Base-by-base conservation (phyloP, 1,140 invertebrate species). In the Drosophila asahinai region DNA sequence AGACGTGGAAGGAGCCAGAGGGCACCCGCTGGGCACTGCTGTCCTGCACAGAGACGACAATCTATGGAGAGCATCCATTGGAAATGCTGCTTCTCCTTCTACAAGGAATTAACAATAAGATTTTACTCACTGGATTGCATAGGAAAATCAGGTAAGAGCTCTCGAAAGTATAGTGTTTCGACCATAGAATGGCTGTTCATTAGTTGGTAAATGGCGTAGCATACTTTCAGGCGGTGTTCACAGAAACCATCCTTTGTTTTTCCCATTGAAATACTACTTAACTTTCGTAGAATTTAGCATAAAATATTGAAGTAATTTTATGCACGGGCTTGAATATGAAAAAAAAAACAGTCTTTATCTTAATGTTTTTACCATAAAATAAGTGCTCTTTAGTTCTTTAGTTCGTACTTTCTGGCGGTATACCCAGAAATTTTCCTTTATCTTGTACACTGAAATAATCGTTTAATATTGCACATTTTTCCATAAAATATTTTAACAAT, bases 41-140 rank as follows among this genome's bases (percentile, higher is more conserved):
- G 52, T 49, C 52, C 11, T n/a, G 25, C 36, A 51, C 70, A 60
- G 45, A 42, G 47, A 40, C 65, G 19, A 22, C 38, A n/a, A 48
- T 30, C 27, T 49, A 11, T 8, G 45, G 65, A 77, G 55, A 61
- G 19, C 19, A 64, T 68, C 55, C 59, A 57, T 57, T 55, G 42
- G 67, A 70, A 80, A 83, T 27, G 61, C 64, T 59, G 64, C 19
- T 33, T 15, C 52, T 47, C 54, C n/a, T 47, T 55, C 9, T 43
- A 7, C 15, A 25, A 11, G 5, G 17, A 25, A 14, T 25, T 57
- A 6, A 55, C 36, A 12, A 19, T 15, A 15, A 15, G 7, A 65
- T 30, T 43, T 36, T 36, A 11, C 9, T 36, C 22, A n/a, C 43
- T 27, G 25, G 12, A n/a, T 30, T 66, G 30, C 19, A 66, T 36